Evolutionary conservation across 37 sponge, comb jelly and placozoan species (phyloP).

Genomic region (Beroe forskalii): DNA sequence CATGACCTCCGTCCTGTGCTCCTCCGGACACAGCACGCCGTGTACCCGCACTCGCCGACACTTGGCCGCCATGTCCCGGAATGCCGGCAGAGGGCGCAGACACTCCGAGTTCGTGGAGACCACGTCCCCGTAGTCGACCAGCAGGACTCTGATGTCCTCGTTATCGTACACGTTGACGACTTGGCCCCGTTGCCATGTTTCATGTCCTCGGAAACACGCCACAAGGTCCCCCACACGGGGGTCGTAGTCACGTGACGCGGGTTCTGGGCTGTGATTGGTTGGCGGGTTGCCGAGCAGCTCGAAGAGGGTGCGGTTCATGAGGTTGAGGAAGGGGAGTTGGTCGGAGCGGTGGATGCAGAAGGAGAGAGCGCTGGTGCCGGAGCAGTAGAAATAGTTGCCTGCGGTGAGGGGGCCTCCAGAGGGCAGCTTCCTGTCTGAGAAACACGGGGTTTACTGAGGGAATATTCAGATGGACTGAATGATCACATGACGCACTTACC

Average conservation of each 20-base stretch:
- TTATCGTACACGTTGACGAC: background rate
- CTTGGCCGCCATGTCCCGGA: background rate
- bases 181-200: background rate
- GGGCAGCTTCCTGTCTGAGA: background rate
- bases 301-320: background rate
- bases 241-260: background rate
- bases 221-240: slow-evolving; percentile 27
- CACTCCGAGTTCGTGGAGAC: background rate
- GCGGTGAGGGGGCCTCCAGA: background rate
- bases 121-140: slow-evolving; percentile 28
- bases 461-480: no score
- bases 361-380: background rate
- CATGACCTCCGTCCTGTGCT: slow-evolving; percentile 1
- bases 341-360: background rate
- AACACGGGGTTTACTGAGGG: no score
- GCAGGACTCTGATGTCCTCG: background rate
- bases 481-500: no score
- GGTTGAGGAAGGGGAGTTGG: background rate
- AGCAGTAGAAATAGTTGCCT: background rate
- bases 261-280: background rate
- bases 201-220: slow-evolving; percentile 14
- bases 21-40: background rate
- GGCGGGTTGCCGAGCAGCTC: background rate
- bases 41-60: background rate
- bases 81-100: background rate